A percentile compares a stretch with the other conserved stretches of the same genome.
Evolutionary conservation across 2,888 invertebrate species (phyloP).

Genomic region (Punctoribates punctum): DNA sequence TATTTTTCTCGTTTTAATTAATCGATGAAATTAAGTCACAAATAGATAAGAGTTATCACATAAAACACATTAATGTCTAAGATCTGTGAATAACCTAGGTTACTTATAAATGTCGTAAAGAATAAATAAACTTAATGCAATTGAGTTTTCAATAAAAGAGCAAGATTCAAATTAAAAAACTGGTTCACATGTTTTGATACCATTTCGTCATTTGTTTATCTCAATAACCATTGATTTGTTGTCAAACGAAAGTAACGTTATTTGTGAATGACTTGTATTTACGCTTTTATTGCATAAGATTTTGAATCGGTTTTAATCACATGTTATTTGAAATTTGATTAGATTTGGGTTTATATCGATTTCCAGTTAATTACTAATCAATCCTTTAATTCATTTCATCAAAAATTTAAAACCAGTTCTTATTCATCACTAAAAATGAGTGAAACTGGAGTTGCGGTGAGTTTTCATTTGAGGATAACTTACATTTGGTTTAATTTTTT

Average conservation of each 20-base stretch:
- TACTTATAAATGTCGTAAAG: too few relatives aligned
- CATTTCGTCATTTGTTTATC: slow-evolving; percentile 7
- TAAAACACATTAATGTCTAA: not conserved
- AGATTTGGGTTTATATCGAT: not conserved
- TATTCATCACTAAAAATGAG: too few relatives aligned
- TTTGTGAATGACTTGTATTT: not conserved
- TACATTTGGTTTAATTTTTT: too few relatives aligned
- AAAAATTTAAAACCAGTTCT: too few relatives aligned
- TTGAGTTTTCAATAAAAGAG: too few relatives aligned
- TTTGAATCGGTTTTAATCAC: not conserved
- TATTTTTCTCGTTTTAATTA: not conserved
- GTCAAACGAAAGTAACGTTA: not conserved
- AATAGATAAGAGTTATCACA: not conserved
- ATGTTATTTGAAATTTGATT: not conserved
- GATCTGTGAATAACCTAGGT: too few relatives aligned
- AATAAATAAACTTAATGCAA: too few relatives aligned
- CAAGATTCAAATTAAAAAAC: not conserved
- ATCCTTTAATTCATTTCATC: not conserved
- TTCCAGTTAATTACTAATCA: not conserved
- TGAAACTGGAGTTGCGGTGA: not conserved
- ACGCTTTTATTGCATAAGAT: slow-evolving; percentile 8
- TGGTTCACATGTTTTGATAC: not conserved
- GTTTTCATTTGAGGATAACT: not conserved
- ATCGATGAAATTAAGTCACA: not conserved
- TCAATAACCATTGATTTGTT: not conserved